These are phyloP conservation scores for Mus spicilegus DNA, from an alignment of 2,113 vertebrate genomes.

Conservation along the genomic window DNA sequence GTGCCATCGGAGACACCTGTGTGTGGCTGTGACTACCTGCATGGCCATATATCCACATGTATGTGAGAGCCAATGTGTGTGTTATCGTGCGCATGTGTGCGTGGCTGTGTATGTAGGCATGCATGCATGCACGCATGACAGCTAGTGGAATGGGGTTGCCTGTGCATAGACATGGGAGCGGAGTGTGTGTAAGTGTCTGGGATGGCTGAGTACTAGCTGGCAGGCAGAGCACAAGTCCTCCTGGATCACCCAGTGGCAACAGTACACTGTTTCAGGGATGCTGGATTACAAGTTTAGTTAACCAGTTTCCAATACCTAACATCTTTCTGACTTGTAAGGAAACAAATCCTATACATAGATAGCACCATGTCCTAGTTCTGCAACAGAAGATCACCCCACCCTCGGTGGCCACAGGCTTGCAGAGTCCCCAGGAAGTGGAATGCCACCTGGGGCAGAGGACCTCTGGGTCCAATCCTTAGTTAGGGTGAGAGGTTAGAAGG, in stretches of 20 bases:
- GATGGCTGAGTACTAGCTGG: background rate
- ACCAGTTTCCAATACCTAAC: too few species aligned
- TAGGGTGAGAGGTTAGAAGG: background rate
- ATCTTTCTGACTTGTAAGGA: background rate
- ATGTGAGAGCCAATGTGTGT: too few species aligned
- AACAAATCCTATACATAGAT: background rate
- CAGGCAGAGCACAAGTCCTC: background rate
- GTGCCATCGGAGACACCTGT: background rate
- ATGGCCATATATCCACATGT: too few species aligned
- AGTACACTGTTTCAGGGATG: accelerated
- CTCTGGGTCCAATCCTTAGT: background rate
- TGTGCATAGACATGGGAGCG: too few species aligned
- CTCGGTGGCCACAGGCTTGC: background rate
- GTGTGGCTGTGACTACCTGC: background rate
- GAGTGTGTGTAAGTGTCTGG: background rate
- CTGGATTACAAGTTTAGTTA: accelerated
- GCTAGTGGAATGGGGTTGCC: too few species aligned
- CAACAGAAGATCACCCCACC: too few species aligned
- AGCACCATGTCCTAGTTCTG: background rate
- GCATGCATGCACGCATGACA: background rate
- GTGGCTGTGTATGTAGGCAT: background rate
- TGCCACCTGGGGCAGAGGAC: background rate
- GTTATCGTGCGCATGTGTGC: too few species aligned
- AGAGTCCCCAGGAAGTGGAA: background rate
- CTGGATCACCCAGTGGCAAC: background rate